These are phyloP conservation scores for Distichodus sexfasciatus DNA, from an alignment of 2,797 vertebrate genomes.

Conservation along the genomic window DNA sequence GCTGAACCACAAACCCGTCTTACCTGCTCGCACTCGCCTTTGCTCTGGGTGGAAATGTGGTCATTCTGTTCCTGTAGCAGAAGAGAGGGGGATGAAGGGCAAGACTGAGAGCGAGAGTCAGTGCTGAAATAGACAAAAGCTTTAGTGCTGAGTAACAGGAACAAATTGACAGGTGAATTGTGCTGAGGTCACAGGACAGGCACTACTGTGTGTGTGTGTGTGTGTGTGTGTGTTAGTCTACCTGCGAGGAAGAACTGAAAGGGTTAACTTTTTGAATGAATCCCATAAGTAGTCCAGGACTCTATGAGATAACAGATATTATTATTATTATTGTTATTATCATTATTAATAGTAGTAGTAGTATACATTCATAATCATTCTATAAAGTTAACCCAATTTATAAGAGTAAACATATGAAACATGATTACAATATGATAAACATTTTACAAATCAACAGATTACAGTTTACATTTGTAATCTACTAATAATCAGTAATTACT, in stretches of 20 bases:
- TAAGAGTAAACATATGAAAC: too few relatives aligned
- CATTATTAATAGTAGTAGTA: too few relatives aligned
- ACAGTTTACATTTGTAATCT: too few relatives aligned
- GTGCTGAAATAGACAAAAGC: conserved; percentile 43
- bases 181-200: conserved; percentile 12
- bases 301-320: conserved; percentile 53
- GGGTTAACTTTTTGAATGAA: conserved; percentile 65
- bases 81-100: background rate
- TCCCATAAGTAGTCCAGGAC: conserved; percentile 52
- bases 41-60: background rate
- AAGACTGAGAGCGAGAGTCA: background rate
- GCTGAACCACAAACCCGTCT: background rate
- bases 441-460: too few relatives aligned
- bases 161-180: conserved; percentile 4
- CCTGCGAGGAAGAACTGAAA: conserved; percentile 57
- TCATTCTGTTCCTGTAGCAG: background rate
- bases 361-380: too few relatives aligned
- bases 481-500: too few relatives aligned
- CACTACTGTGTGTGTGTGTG: background rate
- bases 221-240: conserved; percentile 33
- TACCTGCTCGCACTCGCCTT: conserved; percentile 16
- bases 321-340: too few relatives aligned
- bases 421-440: too few relatives aligned
- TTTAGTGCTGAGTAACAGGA: conserved; percentile 37
- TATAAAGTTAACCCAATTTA: too few relatives aligned